Evolutionary conservation across 2,797 vertebrate genomes (phyloP), one percentile per base, ranked within the genome.

Genomic region (Phylloscopus collybita): DNA sequence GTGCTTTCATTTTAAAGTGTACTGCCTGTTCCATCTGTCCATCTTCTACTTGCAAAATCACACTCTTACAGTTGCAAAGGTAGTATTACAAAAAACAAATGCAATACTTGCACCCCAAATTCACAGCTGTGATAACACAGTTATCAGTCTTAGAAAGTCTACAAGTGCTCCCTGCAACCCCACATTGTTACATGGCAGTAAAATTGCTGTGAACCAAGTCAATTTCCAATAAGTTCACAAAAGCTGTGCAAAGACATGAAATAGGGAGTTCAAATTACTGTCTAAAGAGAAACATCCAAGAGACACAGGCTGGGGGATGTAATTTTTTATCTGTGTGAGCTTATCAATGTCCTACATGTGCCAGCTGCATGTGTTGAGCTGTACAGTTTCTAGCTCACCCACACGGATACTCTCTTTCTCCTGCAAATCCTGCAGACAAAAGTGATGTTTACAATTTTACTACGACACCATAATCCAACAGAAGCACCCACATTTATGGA

Each of bases 401-500:
- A 56, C 32, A 44, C 0, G 1, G 27, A 66, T 32, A 30, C 4
- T 19, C 10, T 30, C 10, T 30, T 80, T 60, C 60, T 70, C 14
- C n/a, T 22, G 2, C 7, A 75, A 73, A 70, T 32, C 10, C 13
- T 36, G 6, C 16, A 56, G 22, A 36, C 18, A 50, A 38, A 80
- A 61, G 7, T 8, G 29, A 25, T 1, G 1, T 34, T 88, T 20
- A 40, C 5, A 38, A 2, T 66, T 83, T 34, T 54, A 16, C 32
- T 51, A 23, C 23, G 17, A 80, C 64, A 78, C 7, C 16, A 53
- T 11, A 2, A 47, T 32, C 8, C 47, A 50, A 50, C 11, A 74
- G 42, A 79, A 61, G 3, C 0, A 0, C 7, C 10, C 4, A 25
- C 3, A 2, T 7, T 50, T 27, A 36, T 1, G 3, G 21, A 38